Conservation (phyloP, 2,113 vertebrate species). For the Sceloporus tristichus region DNA sequence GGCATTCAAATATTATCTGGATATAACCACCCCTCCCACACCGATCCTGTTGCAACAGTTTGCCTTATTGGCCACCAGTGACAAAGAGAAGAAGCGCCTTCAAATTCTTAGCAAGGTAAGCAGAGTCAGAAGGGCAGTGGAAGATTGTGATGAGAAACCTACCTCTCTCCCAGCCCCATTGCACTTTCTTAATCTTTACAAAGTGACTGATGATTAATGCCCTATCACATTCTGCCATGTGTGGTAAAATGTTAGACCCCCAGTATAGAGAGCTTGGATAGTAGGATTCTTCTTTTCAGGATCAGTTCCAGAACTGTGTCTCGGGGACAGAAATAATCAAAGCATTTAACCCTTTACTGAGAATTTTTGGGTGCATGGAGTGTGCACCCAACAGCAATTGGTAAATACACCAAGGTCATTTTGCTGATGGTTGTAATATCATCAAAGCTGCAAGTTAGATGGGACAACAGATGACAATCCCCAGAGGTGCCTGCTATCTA, state of each 20-base stretch:
- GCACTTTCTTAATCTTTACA: background rate
- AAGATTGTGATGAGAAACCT: background rate
- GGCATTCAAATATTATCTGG: constrained; percentile 96
- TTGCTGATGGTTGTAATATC: background rate
- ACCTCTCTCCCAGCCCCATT: background rate
- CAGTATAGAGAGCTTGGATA: background rate
- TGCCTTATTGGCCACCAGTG: constrained; percentile 89
- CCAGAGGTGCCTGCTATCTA: background rate
- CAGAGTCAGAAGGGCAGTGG: background rate
- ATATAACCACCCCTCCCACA: constrained; percentile 94
- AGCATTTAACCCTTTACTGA: background rate
- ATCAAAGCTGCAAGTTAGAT: background rate
- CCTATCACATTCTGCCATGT: too few relatives aligned
- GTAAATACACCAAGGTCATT: background rate
- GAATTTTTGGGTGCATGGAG: background rate
- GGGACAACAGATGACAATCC: background rate
- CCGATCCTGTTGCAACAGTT: constrained; percentile 95
- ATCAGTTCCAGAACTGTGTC: background rate
- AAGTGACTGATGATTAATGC: background rate
- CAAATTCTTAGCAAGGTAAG: constrained; percentile 95
- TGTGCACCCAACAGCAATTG: background rate
- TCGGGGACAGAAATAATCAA: background rate
- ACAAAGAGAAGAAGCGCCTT: constrained; percentile 90
- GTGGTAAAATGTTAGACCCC: background rate
- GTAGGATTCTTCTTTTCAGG: background rate